Evolutionary conservation across 2,797 vertebrate species (phyloP).

Genomic region (Holocentrus rufus): DNA sequence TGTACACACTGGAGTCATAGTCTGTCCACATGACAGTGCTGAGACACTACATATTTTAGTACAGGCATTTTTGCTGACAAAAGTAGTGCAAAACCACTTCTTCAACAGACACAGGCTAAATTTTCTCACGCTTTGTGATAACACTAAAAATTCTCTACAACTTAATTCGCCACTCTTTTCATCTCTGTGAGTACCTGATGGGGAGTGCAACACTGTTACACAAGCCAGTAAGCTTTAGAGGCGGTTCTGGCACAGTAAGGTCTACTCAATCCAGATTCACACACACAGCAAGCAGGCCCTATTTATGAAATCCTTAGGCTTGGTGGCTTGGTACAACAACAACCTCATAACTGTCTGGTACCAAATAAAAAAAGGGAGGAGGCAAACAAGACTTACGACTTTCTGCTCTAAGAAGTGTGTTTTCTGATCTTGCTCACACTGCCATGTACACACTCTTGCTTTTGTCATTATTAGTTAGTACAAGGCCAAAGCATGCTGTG

Average conservation of each 20-base stretch:
- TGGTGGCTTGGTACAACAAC: not conserved
- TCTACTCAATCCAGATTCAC: not conserved
- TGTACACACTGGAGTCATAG: not conserved
- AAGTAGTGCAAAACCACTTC: constrained; percentile 23
- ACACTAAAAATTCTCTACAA: constrained; percentile 6
- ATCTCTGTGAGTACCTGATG: constrained; percentile 6
- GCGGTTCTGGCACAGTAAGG: too few relatives aligned
- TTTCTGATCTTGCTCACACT: constrained; percentile 7
- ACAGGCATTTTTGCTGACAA: constrained; percentile 27
- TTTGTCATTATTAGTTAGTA: constrained; percentile 23
- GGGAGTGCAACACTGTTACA: constrained; percentile 13
- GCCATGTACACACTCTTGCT: constrained; percentile 6
- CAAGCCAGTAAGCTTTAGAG: constrained; percentile 13
- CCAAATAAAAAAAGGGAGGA: not conserved
- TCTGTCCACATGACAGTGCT: not conserved
- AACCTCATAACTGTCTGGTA: not conserved
- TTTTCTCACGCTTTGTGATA: constrained; percentile 1
- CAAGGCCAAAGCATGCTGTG: constrained; percentile 32
- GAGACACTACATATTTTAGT: not conserved
- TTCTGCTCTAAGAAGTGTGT: not conserved
- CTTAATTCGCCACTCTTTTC: not conserved
- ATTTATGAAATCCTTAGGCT: not conserved
- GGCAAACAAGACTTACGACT: not conserved
- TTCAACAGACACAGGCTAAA: constrained; percentile 1
- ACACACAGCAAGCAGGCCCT: not conserved